Conservation (phyloP, 2,888 invertebrate genomes). For the Tridacna crocea region DNA sequence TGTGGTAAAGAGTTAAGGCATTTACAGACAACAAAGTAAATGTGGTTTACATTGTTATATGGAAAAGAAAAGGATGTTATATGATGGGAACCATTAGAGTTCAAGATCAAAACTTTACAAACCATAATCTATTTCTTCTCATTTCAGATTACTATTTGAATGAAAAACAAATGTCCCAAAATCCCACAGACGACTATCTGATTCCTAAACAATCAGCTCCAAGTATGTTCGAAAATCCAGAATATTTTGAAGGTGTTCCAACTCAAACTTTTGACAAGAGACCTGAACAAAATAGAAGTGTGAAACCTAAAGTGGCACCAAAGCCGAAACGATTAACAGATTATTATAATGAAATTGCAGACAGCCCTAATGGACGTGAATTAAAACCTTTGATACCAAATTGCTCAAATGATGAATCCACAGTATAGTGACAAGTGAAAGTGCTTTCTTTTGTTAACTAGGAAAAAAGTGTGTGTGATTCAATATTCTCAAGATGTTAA, state of each 20-base stretch:
- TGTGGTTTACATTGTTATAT: too few species aligned
- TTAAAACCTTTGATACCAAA: conserved; percentile 53
- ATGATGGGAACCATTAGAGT: too few species aligned
- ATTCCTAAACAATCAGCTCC: conserved; percentile 42
- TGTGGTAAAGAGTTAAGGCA: too few species aligned
- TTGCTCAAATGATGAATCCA: conserved; percentile 48
- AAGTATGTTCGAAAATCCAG: conserved; percentile 66
- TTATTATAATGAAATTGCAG: conserved; percentile 64
- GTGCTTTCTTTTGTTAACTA: conserved; percentile 11
- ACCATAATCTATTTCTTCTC: too few species aligned
- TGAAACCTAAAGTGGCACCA: conserved; percentile 60
- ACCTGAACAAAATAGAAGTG: conserved; percentile 33
- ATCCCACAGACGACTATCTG: conserved; percentile 40
- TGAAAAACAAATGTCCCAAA: conserved; percentile 51
- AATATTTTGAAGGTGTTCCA: conserved; percentile 65
- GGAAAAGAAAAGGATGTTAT: too few species aligned
- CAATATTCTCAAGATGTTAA: neutral
- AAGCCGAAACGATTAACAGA: conserved; percentile 61
- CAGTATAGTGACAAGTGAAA: conserved; percentile 32
- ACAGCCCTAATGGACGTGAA: conserved; percentile 38
- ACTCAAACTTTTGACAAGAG: neutral
- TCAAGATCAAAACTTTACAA: too few species aligned
- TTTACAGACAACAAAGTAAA: too few species aligned
- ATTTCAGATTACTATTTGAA: conserved; percentile 61
- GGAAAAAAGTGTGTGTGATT: neutral